Base-by-base conservation (phyloP, 1,140 invertebrate genomes). In the Amyelois transitella region DNA sequence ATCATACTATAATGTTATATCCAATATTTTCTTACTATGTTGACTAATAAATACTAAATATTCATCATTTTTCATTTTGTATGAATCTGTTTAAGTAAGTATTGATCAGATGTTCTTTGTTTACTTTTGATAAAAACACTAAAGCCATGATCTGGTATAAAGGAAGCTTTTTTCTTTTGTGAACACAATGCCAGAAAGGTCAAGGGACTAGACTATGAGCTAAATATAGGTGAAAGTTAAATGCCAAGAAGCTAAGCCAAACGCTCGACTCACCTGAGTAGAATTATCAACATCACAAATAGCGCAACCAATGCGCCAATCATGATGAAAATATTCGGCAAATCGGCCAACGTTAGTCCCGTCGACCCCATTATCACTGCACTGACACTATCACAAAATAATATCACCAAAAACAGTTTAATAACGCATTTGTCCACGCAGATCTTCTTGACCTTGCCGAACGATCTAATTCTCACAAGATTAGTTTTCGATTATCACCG, bases 261-360 rank as follows among this genome's bases (percentile, higher is more conserved):
- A n/a, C n/a, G n/a, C n/a, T n/a, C 21, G 43, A 69, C 75, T 74
- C 53, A 86, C 82, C 79, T 86, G 49, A 86, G 73, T 43, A 86
- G 72, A 71, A 83, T 86, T 57, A 83, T 81, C 55, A 86, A 73
- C 80, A 86, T 83, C 28, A 80, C 75, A 60, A 88, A 83, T 32
- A 85, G 67, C 19, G 79, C 77, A 19, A 93, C 89, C 18, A 93
- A 80, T 28, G 93, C 91, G 14, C 90, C 92, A 57, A 93, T 89
- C 67, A 92, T 92, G 60, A 92, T 92, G 79, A 93, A 91, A 75
- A 93, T 92, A 81, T 92, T 93, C 66, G 92, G 92, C 71, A 93
- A 86, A 72, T 93, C 92, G 47, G 92, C 92, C 63, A 93, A 89
- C 56, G 92, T 92, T 49, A 93, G 87, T 53, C 92, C 88, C 70